Conservation (phyloP, 2,113 vertebrate species). For the Orthonyx spaldingii region DNA sequence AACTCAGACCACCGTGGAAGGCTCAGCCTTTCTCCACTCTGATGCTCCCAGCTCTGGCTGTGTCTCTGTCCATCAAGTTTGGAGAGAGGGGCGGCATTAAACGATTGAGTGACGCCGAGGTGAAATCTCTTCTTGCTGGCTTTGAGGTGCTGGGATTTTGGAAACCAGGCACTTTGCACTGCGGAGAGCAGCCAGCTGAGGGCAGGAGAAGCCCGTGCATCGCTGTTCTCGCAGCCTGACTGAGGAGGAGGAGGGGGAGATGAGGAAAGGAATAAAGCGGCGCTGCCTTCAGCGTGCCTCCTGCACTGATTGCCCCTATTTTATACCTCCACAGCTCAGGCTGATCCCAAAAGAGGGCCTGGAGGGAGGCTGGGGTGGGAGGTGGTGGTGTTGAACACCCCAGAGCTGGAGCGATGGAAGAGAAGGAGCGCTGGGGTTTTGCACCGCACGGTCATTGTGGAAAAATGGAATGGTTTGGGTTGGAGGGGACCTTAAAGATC, state of each 20-base stretch:
- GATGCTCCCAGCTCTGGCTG: background rate
- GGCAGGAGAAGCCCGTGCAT: slow-evolving; percentile 44
- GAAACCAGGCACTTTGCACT: background rate
- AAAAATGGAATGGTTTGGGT: background rate
- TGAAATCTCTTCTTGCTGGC: background rate
- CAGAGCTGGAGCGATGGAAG: background rate
- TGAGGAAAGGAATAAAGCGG: background rate
- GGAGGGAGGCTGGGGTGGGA: background rate
- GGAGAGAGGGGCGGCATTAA: background rate
- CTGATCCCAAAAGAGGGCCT: background rate
- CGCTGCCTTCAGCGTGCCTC: background rate
- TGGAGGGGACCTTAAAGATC: background rate
- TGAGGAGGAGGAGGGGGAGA: background rate
- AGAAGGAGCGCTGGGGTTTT: background rate
- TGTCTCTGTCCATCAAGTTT: fast-evolving
- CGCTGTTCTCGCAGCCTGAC: fast-evolving
- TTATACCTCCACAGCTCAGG: background rate
- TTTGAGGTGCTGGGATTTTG: background rate
- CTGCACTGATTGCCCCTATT: background rate
- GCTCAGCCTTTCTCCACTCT: background rate
- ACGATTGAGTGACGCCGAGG: fast-evolving
- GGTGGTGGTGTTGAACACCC: background rate
- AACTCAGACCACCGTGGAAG: fast-evolving
- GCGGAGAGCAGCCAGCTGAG: slow-evolving; percentile 42
- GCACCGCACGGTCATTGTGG: fast-evolving